These are phyloP conservation scores for Aphaenogaster ashmeadi DNA, from an alignment of 1,140 invertebrate species.

Conservation along the genomic window DNA sequence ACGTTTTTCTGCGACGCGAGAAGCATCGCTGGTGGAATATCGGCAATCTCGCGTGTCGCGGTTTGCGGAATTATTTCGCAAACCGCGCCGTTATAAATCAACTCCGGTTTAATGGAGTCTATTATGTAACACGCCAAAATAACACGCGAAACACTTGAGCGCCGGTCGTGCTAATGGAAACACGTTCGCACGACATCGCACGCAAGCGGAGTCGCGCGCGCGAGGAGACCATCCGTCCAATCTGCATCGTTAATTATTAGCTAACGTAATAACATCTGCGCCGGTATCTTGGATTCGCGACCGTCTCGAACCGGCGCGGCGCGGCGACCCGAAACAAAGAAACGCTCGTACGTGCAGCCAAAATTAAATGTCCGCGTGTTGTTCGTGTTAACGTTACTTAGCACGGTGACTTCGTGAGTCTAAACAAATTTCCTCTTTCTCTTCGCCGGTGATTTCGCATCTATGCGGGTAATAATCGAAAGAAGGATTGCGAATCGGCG, in stretches of 20 bases:
- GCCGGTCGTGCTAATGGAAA: slow-evolving; percentile 31
- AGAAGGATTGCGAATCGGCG: not conserved
- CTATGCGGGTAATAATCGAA: slow-evolving; percentile 17
- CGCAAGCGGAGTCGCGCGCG: not conserved
- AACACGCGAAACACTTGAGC: slow-evolving; percentile 45
- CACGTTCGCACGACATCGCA: slow-evolving; percentile 35
- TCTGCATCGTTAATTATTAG: slow-evolving; percentile 47
- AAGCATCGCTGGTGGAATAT: not conserved
- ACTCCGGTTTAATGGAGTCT: slow-evolving; percentile 38
- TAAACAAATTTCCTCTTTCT: not conserved
- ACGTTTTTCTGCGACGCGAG: not conserved
- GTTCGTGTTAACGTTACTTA: not conserved
- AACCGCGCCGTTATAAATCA: slow-evolving; percentile 50
- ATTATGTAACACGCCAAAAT: slow-evolving; percentile 57
- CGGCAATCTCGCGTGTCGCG: not conserved
- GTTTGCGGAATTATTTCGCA: slow-evolving; percentile 24
- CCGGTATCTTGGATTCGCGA: not conserved
- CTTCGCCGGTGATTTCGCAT: not conserved
- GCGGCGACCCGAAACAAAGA: not conserved
- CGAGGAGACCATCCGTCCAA: slow-evolving; percentile 14
- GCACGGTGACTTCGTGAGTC: not conserved
- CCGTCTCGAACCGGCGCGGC: not conserved
- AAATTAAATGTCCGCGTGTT: not conserved
- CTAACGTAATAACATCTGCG: not conserved
- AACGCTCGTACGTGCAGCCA: not conserved